These are phyloP conservation scores for Drosophila bocqueti DNA, from an alignment of 1,140 invertebrate species.

Conservation along the genomic window DNA sequence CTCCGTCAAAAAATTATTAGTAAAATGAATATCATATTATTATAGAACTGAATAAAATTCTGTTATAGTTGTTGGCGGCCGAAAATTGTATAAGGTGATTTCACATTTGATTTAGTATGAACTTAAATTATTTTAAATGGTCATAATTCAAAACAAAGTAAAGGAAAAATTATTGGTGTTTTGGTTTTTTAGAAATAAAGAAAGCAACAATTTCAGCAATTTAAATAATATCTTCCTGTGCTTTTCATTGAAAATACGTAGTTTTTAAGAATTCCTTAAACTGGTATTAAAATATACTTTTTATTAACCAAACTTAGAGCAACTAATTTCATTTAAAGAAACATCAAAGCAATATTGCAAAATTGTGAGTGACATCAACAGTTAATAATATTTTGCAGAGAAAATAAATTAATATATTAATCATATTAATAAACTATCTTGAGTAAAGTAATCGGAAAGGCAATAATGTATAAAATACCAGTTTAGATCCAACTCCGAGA, in stretches of 20 bases:
- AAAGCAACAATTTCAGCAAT: too few relatives aligned
- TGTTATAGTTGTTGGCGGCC: background rate
- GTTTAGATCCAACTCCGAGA: slow-evolving; percentile 11
- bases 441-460: background rate
- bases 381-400: background rate
- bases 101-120: background rate
- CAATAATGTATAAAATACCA: slow-evolving; percentile 10
- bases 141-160: background rate
- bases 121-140: background rate
- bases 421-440: slow-evolving; percentile 4
- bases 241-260: too few relatives aligned
- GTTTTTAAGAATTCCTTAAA: background rate
- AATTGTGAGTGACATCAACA: slow-evolving; percentile 6
- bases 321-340: background rate
- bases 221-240: too few relatives aligned
- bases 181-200: too few relatives aligned
- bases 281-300: background rate
- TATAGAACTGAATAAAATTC: background rate
- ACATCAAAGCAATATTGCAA: too few relatives aligned
- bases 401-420: slow-evolving; percentile 16
- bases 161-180: background rate
- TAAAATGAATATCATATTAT: too few relatives aligned
- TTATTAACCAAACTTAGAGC: background rate
- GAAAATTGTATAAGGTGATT: background rate
- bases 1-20: too few relatives aligned